Conservation (phyloP, 2,797 vertebrate genomes). For the Spatula clypeata region DNA sequence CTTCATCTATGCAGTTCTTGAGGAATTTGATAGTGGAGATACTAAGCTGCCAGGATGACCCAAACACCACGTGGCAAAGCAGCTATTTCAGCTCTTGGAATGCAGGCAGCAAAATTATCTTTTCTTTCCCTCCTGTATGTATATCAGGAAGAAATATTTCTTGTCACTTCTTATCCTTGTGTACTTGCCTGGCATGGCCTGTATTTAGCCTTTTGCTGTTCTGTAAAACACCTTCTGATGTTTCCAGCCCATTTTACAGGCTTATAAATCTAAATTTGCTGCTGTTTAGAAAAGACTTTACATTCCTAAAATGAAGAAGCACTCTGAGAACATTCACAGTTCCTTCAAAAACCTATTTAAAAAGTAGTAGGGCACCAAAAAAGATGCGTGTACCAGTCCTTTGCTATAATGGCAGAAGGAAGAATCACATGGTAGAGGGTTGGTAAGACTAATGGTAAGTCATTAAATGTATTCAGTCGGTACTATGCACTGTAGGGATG, state of each 20-base stretch:
- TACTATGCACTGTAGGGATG: not conserved
- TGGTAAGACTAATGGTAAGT: fast-evolving
- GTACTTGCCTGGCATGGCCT: not conserved
- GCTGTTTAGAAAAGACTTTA: not conserved
- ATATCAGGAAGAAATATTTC: not conserved
- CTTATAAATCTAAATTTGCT: not conserved
- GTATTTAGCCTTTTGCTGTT: not conserved
- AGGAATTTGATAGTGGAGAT: not conserved
- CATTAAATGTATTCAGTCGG: fast-evolving
- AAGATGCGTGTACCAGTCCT: fast-evolving
- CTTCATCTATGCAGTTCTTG: not conserved
- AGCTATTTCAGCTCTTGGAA: not conserved
- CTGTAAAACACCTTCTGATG: not conserved
- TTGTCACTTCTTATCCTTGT: not conserved
- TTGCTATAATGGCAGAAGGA: not conserved
- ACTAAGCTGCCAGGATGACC: not conserved
- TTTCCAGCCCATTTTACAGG: not conserved
- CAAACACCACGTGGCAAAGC: not conserved
- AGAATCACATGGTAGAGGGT: not conserved
- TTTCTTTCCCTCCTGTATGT: not conserved
- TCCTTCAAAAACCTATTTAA: not conserved
- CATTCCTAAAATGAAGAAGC: not conserved
- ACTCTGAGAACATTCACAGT: not conserved
- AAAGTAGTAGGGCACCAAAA: not conserved
- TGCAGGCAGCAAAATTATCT: not conserved